Evolutionary conservation across 1,140 invertebrate species (phyloP), one percentile per base, ranked within the genome.

Genomic region (Zaprionus taronus): DNA sequence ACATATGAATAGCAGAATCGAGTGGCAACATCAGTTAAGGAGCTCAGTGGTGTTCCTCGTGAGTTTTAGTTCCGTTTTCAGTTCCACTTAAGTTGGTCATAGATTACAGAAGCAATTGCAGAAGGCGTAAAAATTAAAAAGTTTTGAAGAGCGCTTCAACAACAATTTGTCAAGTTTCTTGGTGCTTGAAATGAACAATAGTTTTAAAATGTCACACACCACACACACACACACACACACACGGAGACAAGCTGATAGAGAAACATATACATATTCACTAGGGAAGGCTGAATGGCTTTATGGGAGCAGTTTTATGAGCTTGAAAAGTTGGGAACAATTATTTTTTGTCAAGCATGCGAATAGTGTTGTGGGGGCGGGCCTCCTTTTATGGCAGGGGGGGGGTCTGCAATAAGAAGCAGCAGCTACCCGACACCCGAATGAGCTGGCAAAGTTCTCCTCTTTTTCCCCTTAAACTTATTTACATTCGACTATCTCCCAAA

Each of bases 311-410:
- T 47, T 47, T 47, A 47, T 47, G 41, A 47, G 41, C 41, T 47
- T 47, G n/a, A 47, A 47, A 47, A 47, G 41, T 47, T 47, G 41
- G 41, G n/a, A 47, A 47, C 41, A 47, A 47, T 47, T 47, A 47
- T 47, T 47, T 47, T 47, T 47, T 47, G 41, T 17, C 41, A 47
- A 47, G 41, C 41, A 47, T 47, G 41, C 41, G 41, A 47, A 47
- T 47, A 47, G 41, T 17, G 38, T 2, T 9, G 20, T 20, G n/a
- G 15, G 38, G 41, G 41, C 41, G 41, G n/a, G n/a, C 41, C 41
- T 47, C 2, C 41, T 47, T 47, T 47, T 47, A 47, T 47, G n/a
- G n/a, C 6, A 20, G 41, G 7, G 6, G 41, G 6, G 41, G 6
- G 7, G n/a, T 17, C n/a, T 44, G 41, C 17, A 47, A 47, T 47